Base-by-base conservation (phyloP, 2,888 invertebrate genomes). In the Chymomyza caudatula region DNA sequence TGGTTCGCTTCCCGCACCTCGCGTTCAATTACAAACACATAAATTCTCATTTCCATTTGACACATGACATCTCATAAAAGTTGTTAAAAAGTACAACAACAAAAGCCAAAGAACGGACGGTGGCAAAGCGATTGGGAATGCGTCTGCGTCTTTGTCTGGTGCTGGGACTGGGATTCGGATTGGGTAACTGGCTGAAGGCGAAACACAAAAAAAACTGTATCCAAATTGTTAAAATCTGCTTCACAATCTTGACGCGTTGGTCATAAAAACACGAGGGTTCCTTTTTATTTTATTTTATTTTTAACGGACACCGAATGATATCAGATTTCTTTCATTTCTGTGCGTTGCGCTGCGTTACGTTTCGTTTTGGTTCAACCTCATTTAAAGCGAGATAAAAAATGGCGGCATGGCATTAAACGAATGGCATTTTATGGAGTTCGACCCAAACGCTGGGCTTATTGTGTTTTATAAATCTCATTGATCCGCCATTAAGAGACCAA, bases 21-120 rank as follows among this genome's bases (percentile, higher is more conserved):
- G 82, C 78, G 86, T 88, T 87, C 88, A 88, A 89, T 89, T 89
- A 89, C 89, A 89, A 89, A 87, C 82, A 77, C 89, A 88, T 89
- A 89, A 89, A 89, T 89, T 88, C 77, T 78, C 83, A 85, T 88
- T 88, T 87, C 87, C 88, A 88, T 88, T 88, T 88, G 89, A 89
- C 89, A 89, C 86, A 87, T 89, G 89, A 89, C 89, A 88, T 86
- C 82, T 78, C 85, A 88, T 88, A 86, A 89, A 88, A 88, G 80
- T 81, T 77, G 83, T 86, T 86, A 79, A 86, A 86, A 84, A 78
- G 76, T 85, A 79, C 85, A 68, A 67, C 75, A 74, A 70, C 76
- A 81, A 69, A 20, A 17, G 52, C 4, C 2, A 5, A 20, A 17
- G 52, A 52, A 20, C n/a, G 52, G 49, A 49, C 67, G 63, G 60